phyloP scores from a whole-genome alignment of 2,113 vertebrate species.

The Oryctolagus cuniculus region DNA sequence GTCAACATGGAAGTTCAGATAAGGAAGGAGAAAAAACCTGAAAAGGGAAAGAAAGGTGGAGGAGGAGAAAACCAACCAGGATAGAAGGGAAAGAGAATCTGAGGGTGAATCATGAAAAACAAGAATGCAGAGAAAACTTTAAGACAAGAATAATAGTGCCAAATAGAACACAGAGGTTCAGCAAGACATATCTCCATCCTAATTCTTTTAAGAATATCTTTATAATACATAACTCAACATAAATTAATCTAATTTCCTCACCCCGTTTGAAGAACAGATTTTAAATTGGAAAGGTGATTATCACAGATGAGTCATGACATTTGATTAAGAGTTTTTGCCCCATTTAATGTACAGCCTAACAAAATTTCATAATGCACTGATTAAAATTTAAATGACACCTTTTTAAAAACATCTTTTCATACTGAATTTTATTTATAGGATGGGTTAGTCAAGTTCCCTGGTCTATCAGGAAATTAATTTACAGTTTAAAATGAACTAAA shows the following conservation, averaged over 20 bases:
- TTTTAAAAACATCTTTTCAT: slow-evolving; percentile 77
- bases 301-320: not conserved
- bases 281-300: slow-evolving; percentile 38
- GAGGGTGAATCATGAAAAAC: not conserved
- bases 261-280: slow-evolving; percentile 40
- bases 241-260: slow-evolving; percentile 9
- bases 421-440: slow-evolving; percentile 17
- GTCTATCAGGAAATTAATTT: slow-evolving; percentile 82
- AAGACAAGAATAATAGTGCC: not conserved
- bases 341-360: not conserved
- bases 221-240: not conserved
- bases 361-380: slow-evolving; percentile 47
- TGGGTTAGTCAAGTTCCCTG: slow-evolving; percentile 75
- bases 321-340: slow-evolving; percentile 31
- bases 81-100: not conserved
- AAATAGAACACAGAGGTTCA: not conserved
- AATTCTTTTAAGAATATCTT: slow-evolving; percentile 5
- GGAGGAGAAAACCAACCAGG: not conserved
- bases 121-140: not conserved
- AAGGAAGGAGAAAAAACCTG: not conserved
- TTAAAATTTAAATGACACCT: slow-evolving; percentile 74
- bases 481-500: slow-evolving; percentile 80
- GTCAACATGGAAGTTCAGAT: not conserved
- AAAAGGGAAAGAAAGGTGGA: not conserved
- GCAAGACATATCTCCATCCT: not conserved